phyloP scores from a whole-genome alignment of 2,797 vertebrate genomes.

The Crypturellus tataupa region DNA sequence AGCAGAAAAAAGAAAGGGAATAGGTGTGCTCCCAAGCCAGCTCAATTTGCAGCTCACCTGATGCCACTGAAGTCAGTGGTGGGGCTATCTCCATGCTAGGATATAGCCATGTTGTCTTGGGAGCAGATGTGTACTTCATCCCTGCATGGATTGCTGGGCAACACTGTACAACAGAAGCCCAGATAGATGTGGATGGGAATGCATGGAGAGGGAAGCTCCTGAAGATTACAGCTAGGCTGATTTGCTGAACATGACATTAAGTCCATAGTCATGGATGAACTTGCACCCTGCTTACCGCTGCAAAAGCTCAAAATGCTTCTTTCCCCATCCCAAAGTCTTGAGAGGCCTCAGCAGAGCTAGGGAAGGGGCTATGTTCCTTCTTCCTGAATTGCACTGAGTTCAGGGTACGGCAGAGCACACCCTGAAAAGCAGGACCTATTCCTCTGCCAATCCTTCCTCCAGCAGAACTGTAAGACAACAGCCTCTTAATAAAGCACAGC shows the following conservation, averaged over 20 bases:
- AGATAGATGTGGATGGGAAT: rapidly evolving
- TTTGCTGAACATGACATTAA: not conserved
- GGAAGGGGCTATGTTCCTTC: rapidly evolving
- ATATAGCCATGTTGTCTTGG: rapidly evolving
- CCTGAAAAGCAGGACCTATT: not conserved
- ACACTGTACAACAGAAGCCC: not conserved
- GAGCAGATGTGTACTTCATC: not conserved
- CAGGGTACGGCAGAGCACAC: not conserved
- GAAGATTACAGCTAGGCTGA: not conserved
- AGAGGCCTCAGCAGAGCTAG: not conserved
- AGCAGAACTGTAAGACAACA: not conserved
- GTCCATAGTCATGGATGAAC: not conserved
- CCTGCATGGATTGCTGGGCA: not conserved
- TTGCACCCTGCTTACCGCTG: not conserved
- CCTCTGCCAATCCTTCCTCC: not conserved
- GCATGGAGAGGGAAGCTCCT: not conserved
- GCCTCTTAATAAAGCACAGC: not conserved
- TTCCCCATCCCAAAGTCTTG: not conserved
- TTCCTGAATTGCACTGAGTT: not conserved
- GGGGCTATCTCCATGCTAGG: not conserved
- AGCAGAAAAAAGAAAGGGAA: not conserved
- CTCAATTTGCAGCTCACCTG: rapidly evolving
- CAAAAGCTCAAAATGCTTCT: not conserved
- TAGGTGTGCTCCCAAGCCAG: not conserved
- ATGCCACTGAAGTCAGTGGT: not conserved